Evolutionary conservation across 2,797 vertebrate species (phyloP), one percentile per base, ranked within the genome.

Genomic region (Capromys pilorides): DNA sequence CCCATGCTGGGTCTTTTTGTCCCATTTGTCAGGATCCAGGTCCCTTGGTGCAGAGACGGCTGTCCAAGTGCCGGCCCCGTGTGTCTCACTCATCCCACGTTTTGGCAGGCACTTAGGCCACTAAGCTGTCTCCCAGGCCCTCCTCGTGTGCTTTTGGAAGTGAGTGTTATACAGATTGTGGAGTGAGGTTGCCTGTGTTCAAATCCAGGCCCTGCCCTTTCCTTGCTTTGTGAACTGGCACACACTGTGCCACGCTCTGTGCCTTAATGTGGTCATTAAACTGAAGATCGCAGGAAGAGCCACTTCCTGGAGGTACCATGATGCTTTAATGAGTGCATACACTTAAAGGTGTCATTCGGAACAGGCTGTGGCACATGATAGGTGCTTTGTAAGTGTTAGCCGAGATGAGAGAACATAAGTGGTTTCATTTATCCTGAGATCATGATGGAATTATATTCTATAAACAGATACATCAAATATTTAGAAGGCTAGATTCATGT

Each of bases 371-470:
- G n/a, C 41, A 71, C n/a, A 12, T 45, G 26, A 10, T 59, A 51
- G 86, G 24, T 49, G 28, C 79, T 73, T 64, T 83, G 2, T 67
- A 45, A 90, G 21, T 85, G 13, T 92, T 73, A 54, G 39, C 62
- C 39, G 49, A 36, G 31, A 16, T 54, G 82, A 83, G 80, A 51
- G 62, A 84, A 83, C 78, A 66, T 69, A 95, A 95, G 57, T 86
- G 4, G 75, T 78, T 90, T 79, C 36, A 41, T 28, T 93, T 84
- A 19, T 82, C 69, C 75, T 31, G 73, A 90, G 54, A 62, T 84
- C 61, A 85, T 62, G 45, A 13, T 62, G 66, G 77, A 81, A n/a
- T 36, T 69, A 5, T 33, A 51, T 51, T 18, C 6, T 49, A 49
- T 41, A 79, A n/a, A 45, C 54, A 73, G 62, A 59, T 80, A n/a